Conservation (phyloP, 2,797 vertebrate species). For the Lagodon rhomboides region DNA sequence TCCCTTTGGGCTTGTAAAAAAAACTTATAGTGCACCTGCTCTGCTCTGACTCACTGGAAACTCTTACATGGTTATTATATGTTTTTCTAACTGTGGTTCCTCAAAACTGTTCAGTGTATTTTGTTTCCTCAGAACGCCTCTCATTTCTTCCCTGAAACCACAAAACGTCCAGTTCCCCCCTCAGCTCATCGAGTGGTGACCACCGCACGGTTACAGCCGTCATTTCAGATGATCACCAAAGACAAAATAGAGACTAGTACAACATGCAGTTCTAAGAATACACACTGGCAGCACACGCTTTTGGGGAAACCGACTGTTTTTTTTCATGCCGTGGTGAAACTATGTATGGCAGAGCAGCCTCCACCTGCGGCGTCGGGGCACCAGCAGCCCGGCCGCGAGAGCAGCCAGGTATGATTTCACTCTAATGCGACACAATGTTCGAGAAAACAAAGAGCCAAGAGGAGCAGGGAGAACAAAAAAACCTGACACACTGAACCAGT, state of each 20-base stretch:
- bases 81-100: conserved; percentile 41
- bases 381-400: background rate
- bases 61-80: conserved; percentile 29
- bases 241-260: conserved; percentile 22
- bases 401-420: conserved; percentile 29
- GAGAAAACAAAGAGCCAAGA: conserved; percentile 52
- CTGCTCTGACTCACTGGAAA: conserved; percentile 58
- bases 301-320: conserved; percentile 14
- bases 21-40: conserved; percentile 39
- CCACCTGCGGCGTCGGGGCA: conserved; percentile 42
- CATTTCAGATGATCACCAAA: conserved; percentile 18
- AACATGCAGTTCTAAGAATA: conserved; percentile 54
- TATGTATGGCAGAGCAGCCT: background rate
- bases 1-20: conserved; percentile 23
- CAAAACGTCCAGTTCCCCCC: conserved; percentile 33
- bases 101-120: conserved; percentile 29
- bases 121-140: conserved; percentile 8
- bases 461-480: conserved; percentile 56
- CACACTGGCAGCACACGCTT: conserved; percentile 19
- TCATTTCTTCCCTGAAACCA: conserved; percentile 44
- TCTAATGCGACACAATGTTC: conserved; percentile 38
- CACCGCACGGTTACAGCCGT: background rate
- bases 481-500: conserved; percentile 69
- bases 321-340: conserved; percentile 9
- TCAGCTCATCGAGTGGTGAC: conserved; percentile 24